Evolutionary conservation across 2,113 vertebrate species (phyloP).

Genomic region (Cichladusa arquata): DNA sequence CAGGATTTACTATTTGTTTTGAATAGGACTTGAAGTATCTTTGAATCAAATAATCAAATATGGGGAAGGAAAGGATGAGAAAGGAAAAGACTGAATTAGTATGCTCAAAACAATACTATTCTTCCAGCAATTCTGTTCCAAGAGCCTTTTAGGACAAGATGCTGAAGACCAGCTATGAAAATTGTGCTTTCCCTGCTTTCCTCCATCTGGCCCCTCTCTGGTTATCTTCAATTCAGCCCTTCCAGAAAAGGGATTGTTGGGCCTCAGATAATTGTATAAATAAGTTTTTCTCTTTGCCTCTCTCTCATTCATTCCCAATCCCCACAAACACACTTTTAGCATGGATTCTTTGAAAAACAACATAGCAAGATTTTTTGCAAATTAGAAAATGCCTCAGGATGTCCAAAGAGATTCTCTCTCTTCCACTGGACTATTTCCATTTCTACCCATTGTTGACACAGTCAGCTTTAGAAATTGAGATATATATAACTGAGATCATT

Average conservation of each 20-base stretch:
- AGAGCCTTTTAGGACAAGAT: background rate
- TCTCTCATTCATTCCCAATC: background rate
- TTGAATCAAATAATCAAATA: background rate
- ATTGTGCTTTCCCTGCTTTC: background rate
- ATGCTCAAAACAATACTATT: background rate
- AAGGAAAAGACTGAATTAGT: background rate
- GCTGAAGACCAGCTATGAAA: background rate
- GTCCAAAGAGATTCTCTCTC: background rate
- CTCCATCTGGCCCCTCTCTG: background rate
- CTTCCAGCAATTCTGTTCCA: background rate
- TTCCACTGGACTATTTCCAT: background rate
- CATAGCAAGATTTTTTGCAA: background rate
- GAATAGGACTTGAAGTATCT: background rate
- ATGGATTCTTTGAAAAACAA: background rate
- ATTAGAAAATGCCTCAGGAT: background rate
- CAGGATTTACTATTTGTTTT: background rate
- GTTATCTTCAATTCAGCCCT: background rate
- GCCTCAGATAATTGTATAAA: background rate
- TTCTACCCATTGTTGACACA: background rate
- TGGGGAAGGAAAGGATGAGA: fast-evolving
- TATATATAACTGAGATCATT: background rate
- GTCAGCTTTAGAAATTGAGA: background rate
- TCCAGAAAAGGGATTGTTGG: background rate
- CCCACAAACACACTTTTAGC: background rate
- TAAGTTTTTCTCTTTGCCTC: background rate